phyloP scores from a whole-genome alignment of 2,797 vertebrate genomes.

The Lacerta agilis region DNA sequence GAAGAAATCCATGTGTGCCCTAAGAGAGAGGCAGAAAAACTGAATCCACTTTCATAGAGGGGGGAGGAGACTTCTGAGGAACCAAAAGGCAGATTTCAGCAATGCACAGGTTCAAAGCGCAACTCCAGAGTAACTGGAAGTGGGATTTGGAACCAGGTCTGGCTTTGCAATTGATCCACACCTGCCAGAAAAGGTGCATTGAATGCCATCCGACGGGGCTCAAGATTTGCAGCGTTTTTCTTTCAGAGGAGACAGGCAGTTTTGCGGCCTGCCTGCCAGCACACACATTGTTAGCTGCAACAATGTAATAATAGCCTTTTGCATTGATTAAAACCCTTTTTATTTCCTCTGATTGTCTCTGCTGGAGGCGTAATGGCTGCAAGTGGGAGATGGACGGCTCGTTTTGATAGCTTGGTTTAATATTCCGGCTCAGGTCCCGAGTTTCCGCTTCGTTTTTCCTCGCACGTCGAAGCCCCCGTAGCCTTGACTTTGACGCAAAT shows the following conservation, averaged over 20 bases:
- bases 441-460: not conserved
- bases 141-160: too few species aligned
- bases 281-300: not conserved
- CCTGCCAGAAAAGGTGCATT: too few species aligned
- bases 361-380: not conserved
- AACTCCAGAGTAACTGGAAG: too few species aligned
- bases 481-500: not conserved
- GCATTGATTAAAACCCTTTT: conserved; percentile 6
- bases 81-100: too few species aligned
- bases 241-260: not conserved
- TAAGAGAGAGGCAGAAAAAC: too few species aligned
- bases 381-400: not conserved
- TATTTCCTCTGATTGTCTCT: conserved; percentile 4
- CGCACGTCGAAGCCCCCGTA: not conserved
- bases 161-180: too few species aligned
- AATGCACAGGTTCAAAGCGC: too few species aligned
- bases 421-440: not conserved
- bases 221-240: not conserved
- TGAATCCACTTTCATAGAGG: too few species aligned
- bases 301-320: conserved; percentile 3
- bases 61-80: too few species aligned
- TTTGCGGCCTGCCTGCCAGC: not conserved
- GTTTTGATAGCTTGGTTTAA: not conserved
- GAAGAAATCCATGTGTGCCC: too few species aligned
- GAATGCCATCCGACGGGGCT: too few species aligned